Evolutionary conservation across 2,888 invertebrate genomes (phyloP).

Genomic region (Archaeoteleia sp.): DNA sequence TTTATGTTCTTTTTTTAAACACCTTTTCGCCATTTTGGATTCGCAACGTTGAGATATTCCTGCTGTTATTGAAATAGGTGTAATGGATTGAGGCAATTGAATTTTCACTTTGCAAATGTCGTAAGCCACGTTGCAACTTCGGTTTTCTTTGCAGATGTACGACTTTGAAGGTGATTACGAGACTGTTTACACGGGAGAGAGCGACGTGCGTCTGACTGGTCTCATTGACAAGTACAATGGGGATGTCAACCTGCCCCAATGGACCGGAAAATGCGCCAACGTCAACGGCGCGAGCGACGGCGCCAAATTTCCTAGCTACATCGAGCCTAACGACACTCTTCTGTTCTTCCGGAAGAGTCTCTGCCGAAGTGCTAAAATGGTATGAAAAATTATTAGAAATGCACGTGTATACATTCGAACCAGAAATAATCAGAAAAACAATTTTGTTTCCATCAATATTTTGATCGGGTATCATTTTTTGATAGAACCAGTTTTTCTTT

Average conservation of each 20-base stretch:
- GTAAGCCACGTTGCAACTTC: not conserved
- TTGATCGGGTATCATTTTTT: too few species aligned
- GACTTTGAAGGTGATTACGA: slow-evolving; percentile 87
- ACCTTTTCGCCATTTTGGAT: too few species aligned
- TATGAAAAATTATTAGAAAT: too few species aligned
- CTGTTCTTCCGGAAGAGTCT: slow-evolving; percentile 89
- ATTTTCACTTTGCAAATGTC: not conserved
- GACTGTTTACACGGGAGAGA: slow-evolving; percentile 84
- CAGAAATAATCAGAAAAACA: too few species aligned
- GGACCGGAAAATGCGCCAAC: slow-evolving; percentile 87
- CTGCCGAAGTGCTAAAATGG: slow-evolving; percentile 87
- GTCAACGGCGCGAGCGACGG: slow-evolving; percentile 88
- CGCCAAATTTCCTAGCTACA: slow-evolving; percentile 86
- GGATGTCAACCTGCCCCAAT: slow-evolving; percentile 83
- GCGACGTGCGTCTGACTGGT: slow-evolving; percentile 80
- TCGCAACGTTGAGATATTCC: too few species aligned
- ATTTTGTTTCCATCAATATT: too few species aligned
- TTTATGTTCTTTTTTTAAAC: too few species aligned
- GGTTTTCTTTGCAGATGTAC: slow-evolving; percentile 81
- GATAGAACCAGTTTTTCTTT: too few species aligned
- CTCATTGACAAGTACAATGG: slow-evolving; percentile 87
- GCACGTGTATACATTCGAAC: too few species aligned
- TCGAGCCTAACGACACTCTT: slow-evolving; percentile 81
- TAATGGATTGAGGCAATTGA: slow-evolving; percentile 8
- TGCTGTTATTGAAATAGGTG: not conserved